Evolutionary conservation across 2,113 vertebrate genomes (phyloP).

Genomic region (Salvelinus fontinalis): DNA sequence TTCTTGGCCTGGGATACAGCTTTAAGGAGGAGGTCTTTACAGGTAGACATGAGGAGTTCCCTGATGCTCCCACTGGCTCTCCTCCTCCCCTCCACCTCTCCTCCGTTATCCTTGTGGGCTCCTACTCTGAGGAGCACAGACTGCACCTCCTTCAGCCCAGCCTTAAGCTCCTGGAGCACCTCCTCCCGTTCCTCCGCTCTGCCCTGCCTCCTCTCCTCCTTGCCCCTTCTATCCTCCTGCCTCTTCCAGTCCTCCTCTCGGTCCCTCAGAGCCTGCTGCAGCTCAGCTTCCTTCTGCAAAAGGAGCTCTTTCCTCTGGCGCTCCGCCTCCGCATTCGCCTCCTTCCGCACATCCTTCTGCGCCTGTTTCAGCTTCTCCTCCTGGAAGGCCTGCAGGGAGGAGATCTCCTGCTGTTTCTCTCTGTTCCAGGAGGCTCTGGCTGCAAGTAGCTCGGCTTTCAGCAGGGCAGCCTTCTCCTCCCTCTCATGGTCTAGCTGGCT

Average conservation of each 20-base stretch:
- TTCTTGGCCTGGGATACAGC: slow-evolving; percentile 65
- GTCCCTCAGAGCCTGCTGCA: slow-evolving; percentile 71
- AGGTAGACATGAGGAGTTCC: slow-evolving; percentile 70
- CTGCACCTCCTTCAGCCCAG: slow-evolving; percentile 72
- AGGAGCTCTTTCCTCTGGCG: slow-evolving; percentile 78
- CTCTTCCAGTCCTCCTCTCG: slow-evolving; percentile 78
- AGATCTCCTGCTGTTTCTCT: slow-evolving; percentile 88
- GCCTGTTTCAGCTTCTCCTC: slow-evolving; percentile 78
- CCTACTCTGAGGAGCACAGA: slow-evolving; percentile 53
- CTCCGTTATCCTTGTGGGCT: slow-evolving; percentile 35
- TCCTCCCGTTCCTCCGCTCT: slow-evolving; percentile 74
- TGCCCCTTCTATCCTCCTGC: slow-evolving; percentile 70
- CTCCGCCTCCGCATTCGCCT: slow-evolving; percentile 75
- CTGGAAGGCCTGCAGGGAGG: slow-evolving; percentile 77
- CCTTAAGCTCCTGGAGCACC: slow-evolving; percentile 54
- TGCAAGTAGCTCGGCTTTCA: slow-evolving; percentile 87
- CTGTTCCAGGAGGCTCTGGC: slow-evolving; percentile 84
- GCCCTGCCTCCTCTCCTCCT: slow-evolving; percentile 57
- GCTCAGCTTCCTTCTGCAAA: slow-evolving; percentile 79
- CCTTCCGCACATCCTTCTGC: slow-evolving; percentile 78
- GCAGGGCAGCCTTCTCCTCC: slow-evolving; percentile 76
- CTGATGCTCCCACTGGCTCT: slow-evolving; percentile 62
- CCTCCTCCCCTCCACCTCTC: slow-evolving; percentile 31
- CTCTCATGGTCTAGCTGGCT: slow-evolving; percentile 76
- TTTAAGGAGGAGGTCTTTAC: slow-evolving; percentile 63